These are phyloP conservation scores for Bombylius discolor DNA, from an alignment of 2,888 invertebrate species.

Conservation along the genomic window DNA sequence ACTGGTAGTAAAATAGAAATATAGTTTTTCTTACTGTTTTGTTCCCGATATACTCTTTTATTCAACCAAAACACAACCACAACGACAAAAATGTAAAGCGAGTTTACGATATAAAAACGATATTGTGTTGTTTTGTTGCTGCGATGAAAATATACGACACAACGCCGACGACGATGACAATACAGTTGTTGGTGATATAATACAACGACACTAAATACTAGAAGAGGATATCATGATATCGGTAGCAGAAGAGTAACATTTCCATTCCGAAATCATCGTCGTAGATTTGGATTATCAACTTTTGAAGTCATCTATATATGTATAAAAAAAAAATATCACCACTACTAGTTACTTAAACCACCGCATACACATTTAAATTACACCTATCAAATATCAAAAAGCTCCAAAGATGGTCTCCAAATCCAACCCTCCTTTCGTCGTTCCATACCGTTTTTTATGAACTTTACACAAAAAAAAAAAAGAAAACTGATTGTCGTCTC, in stretches of 20 bases:
- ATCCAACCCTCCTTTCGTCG: not conserved
- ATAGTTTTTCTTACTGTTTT: too few relatives aligned
- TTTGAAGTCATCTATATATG: not conserved
- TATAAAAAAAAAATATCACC: not conserved
- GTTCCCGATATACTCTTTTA: too few relatives aligned
- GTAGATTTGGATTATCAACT: too few relatives aligned
- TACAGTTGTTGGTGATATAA: not conserved
- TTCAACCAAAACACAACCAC: too few relatives aligned
- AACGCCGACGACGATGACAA: not conserved
- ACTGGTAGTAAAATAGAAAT: too few relatives aligned
- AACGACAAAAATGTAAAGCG: too few relatives aligned
- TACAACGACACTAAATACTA: not conserved
- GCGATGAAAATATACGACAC: not conserved
- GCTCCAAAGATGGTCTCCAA: not conserved
- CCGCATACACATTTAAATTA: slow-evolving; percentile 3
- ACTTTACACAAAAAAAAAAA: too few relatives aligned
- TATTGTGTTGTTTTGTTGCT: too few relatives aligned
- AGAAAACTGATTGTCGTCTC: too few relatives aligned
- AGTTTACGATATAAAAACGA: too few relatives aligned
- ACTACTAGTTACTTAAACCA: not conserved
- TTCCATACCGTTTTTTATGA: not conserved
- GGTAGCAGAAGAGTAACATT: not conserved
- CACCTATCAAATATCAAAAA: not conserved
- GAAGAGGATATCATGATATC: not conserved
- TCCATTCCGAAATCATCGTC: not conserved